phyloP scores from a whole-genome alignment of 2,888 invertebrate species.

The Nephrotoma guestfalica region DNA sequence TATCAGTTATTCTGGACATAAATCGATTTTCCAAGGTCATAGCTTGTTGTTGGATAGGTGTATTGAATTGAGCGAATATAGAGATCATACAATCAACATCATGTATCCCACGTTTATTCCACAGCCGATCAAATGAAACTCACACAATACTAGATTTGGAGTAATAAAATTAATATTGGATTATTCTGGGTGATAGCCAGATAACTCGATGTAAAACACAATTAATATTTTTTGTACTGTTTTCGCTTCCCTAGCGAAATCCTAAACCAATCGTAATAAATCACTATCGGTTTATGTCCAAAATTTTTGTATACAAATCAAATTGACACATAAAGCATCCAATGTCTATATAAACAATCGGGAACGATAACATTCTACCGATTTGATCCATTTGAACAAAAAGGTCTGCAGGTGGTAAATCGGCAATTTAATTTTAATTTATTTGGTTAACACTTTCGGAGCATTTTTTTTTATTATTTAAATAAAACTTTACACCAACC shows the following conservation, averaged over 20 bases:
- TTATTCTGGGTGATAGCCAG: too few relatives aligned
- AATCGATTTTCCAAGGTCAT: too few relatives aligned
- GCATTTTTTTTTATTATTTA: neutral
- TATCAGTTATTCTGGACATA: too few relatives aligned
- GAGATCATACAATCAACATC: too few relatives aligned
- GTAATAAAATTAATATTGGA: too few relatives aligned
- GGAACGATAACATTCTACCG: neutral
- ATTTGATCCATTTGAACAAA: neutral
- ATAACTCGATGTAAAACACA: too few relatives aligned
- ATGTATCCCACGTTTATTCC: too few relatives aligned
- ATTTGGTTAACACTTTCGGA: neutral
- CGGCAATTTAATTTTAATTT: neutral
- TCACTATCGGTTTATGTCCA: neutral
- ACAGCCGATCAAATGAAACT: too few relatives aligned
- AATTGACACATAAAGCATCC: neutral
- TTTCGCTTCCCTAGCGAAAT: neutral
- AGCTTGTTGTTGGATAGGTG: too few relatives aligned
- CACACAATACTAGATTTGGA: too few relatives aligned
- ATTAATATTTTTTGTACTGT: too few relatives aligned
- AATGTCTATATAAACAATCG: neutral
- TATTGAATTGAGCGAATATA: too few relatives aligned
- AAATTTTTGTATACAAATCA: neutral
- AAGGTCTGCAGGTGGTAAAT: neutral
- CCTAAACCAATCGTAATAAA: neutral
- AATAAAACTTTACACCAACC: neutral